phyloP scores from a whole-genome alignment of 2,888 invertebrate species.

The Drosophila ezoana region DNA sequence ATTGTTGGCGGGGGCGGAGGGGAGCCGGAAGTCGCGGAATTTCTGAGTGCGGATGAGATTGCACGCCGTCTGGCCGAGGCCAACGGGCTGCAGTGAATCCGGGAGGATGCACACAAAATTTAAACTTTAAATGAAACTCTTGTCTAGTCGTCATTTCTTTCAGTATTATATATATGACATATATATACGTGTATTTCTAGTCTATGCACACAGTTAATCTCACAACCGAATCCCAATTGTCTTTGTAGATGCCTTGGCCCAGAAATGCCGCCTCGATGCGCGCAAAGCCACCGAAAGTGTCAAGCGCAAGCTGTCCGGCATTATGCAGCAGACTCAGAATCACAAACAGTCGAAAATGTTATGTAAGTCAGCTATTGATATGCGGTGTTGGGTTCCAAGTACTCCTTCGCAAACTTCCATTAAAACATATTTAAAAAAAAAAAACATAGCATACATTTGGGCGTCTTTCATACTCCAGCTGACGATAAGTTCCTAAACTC shows the following conservation, averaged over 20 bases:
- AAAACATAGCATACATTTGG: constrained; percentile 11
- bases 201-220: constrained; percentile 24
- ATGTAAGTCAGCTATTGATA: constrained; percentile 56
- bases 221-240: constrained; percentile 36
- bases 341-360: constrained; percentile 58
- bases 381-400: constrained; percentile 46
- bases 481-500: constrained; percentile 2
- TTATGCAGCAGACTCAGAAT: constrained; percentile 32
- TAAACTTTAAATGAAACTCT: constrained; percentile 42
- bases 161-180: constrained; percentile 60
- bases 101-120: constrained; percentile 1
- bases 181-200: constrained; percentile 30
- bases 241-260: constrained; percentile 62
- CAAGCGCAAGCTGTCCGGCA: constrained; percentile 57
- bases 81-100: constrained; percentile 77
- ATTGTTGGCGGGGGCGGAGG: constrained; percentile 88
- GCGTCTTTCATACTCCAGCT: constrained; percentile 4
- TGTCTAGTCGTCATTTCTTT: constrained; percentile 76
- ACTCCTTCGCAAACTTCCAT: constrained; percentile 21
- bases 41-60: constrained; percentile 86
- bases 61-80: constrained; percentile 83
- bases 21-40: constrained; percentile 91
- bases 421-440: not conserved
- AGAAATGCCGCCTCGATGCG: constrained; percentile 53
- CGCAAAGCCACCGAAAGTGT: constrained; percentile 51